A percentile compares a stretch with the other conserved stretches of the same genome.
phyloP scores from a whole-genome alignment of 2,797 vertebrate genomes.

The Labroides dimidiatus region DNA sequence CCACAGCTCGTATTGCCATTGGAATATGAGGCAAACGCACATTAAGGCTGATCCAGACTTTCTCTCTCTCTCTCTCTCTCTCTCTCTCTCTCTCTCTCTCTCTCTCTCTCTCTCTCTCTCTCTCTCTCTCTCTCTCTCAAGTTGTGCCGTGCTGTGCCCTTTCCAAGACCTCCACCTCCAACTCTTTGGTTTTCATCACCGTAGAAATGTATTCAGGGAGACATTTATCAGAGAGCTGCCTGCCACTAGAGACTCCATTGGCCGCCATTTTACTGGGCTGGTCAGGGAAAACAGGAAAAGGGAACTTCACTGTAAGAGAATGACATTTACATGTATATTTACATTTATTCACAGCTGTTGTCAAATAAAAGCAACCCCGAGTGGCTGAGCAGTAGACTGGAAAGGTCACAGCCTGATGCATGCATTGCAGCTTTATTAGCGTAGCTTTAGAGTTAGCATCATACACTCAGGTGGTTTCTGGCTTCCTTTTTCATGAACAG shows the following conservation, averaged over 20 bases:
- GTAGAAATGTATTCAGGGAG: conserved; percentile 74
- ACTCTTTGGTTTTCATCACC: conserved; percentile 61
- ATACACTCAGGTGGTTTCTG: background rate
- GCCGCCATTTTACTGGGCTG: conserved; percentile 65
- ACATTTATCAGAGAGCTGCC: conserved; percentile 68
- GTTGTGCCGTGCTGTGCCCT: conserved; percentile 38
- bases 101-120: conserved; percentile 37
- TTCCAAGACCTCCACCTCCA: conserved; percentile 59
- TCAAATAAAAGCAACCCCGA: conserved; percentile 64
- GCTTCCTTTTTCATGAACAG: conserved; percentile 1
- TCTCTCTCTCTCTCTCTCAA: conserved; percentile 35
- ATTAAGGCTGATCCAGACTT: conserved; percentile 55
- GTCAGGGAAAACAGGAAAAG: conserved; percentile 69
- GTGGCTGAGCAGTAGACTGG: conserved; percentile 40
- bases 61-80: conserved; percentile 37
- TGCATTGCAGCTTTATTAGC: conserved; percentile 51
- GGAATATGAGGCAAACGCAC: conserved; percentile 61
- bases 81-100: conserved; percentile 38
- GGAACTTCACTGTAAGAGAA: conserved; percentile 60
- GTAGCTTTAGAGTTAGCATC: conserved; percentile 37
- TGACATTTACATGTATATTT: conserved; percentile 83
- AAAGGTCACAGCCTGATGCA: conserved; percentile 74
- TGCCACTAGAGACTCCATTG: conserved; percentile 55
- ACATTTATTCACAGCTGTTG: conserved; percentile 80
- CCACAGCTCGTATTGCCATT: conserved; percentile 67